Conservation (phyloP, 2,113 vertebrate species). For the Chionodraco myersi region DNA sequence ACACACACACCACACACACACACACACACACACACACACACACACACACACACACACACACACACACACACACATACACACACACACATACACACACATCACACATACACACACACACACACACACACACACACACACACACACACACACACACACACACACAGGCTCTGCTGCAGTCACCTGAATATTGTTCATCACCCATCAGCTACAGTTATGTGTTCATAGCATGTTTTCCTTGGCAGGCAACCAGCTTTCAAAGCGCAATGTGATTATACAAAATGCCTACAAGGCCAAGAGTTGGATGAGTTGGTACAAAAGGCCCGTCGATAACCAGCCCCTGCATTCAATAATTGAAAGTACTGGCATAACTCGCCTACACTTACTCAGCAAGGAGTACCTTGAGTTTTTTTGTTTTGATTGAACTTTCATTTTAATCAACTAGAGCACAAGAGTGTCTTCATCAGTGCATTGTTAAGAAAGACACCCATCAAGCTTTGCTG, state of each 20-base stretch:
- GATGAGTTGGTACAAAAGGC: constrained; percentile 31
- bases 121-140: constrained; percentile 1
- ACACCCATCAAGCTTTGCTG: constrained; percentile 6
- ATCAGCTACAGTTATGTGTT: constrained; percentile 44
- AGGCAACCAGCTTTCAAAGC: constrained; percentile 33
- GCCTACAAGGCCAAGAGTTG: constrained; percentile 6
- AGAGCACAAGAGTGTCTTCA: background rate
- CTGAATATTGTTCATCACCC: constrained; percentile 30
- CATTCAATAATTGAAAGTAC: constrained; percentile 29
- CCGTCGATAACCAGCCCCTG: constrained; percentile 29
- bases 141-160: constrained; percentile 1
- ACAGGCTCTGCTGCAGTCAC: constrained; percentile 25
- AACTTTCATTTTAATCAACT: constrained; percentile 28
- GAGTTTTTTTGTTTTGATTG: constrained; percentile 26
- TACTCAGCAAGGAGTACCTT: background rate
- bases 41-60: constrained; percentile 33
- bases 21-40: constrained; percentile 5
- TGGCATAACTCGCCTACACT: background rate
- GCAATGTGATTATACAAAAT: constrained; percentile 36
- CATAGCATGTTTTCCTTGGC: constrained; percentile 47
- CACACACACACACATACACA: constrained; percentile 25
- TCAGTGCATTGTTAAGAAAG: constrained; percentile 12
- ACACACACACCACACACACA: no score
- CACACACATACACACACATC: no score
- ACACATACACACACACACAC: background rate